Percentiles rank a stretch among this genome's conserved stretches.
Evolutionary conservation across 2,888 invertebrate species (phyloP).

Genomic region (Rosalia funebris): DNA sequence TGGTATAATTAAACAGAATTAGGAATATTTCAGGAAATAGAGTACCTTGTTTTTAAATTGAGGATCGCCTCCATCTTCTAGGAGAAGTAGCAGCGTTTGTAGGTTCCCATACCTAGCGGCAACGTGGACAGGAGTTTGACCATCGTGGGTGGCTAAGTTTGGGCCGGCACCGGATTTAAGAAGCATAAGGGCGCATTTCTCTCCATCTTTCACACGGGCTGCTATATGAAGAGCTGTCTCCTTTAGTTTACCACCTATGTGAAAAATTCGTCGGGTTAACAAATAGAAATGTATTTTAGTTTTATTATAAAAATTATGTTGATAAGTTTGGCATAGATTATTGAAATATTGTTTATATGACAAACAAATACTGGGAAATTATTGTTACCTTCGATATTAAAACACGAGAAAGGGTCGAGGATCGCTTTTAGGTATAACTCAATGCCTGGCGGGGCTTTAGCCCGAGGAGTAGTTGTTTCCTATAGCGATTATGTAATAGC

Average conservation of each 20-base stretch:
- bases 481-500: too few relatives aligned
- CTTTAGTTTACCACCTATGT: conserved; percentile 79
- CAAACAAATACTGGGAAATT: too few relatives aligned
- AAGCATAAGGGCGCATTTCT: conserved; percentile 95
- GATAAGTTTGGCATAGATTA: too few relatives aligned
- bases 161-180: conserved; percentile 97
- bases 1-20: not conserved
- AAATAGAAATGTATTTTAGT: too few relatives aligned
- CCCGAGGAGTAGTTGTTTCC: too few relatives aligned
- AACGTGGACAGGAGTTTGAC: conserved; percentile 96
- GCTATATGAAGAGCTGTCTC: conserved; percentile 98
- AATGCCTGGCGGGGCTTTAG: too few relatives aligned
- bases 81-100: conserved; percentile 82
- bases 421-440: too few relatives aligned
- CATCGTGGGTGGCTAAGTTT: conserved; percentile 94
- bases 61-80: conserved; percentile 96
- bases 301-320: too few relatives aligned
- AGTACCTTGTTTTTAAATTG: conserved; percentile 82
- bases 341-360: too few relatives aligned
- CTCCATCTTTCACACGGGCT: conserved; percentile 90
- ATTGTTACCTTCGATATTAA: too few relatives aligned
- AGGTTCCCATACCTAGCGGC: conserved; percentile 93
- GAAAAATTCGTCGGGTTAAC: too few relatives aligned
- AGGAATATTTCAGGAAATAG: not conserved
- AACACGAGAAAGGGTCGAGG: too few relatives aligned